Conservation (phyloP, 2,888 invertebrate species). For the Scaptodrosophila latifasciaeformis region DNA sequence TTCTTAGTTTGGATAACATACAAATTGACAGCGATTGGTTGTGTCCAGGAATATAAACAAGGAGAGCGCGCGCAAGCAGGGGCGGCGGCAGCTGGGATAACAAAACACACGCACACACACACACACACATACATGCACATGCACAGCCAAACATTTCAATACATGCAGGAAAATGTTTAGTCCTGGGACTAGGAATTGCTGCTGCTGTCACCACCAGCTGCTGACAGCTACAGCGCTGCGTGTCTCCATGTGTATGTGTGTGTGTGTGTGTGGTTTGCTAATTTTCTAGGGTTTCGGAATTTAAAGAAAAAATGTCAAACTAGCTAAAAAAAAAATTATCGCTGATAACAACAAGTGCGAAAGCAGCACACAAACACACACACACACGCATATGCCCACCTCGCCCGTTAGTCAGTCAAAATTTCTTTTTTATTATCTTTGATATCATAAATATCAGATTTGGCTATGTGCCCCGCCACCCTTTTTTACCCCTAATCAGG, state of each 20-base stretch:
- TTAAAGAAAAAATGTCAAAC: not conserved
- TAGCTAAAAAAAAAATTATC: not conserved
- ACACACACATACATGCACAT: no score
- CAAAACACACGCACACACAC: constrained; percentile 8
- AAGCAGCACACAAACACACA: not conserved
- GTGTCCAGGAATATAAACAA: constrained; percentile 34
- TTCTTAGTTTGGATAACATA: constrained; percentile 26
- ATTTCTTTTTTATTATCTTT: no score
- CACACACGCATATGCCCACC: not conserved
- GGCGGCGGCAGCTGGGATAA: constrained; percentile 25
- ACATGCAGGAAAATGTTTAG: constrained; percentile 1
- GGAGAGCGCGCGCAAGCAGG: constrained; percentile 9
- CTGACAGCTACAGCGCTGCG: not conserved
- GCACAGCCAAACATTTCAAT: not conserved
- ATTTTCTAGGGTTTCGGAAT: not conserved
- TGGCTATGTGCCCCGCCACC: no score
- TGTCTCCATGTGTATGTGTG: not conserved
- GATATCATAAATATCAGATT: no score
- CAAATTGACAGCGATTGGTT: not conserved
- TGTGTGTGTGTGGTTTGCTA: not conserved
- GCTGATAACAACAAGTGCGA: constrained; percentile 27
- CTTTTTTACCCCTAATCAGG: no score
- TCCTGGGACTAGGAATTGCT: constrained; percentile 24
- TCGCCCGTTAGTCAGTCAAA: no score
- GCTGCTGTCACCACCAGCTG: constrained; percentile 1